Evolutionary conservation across 30 jellyfish, hydroid and myxozoan species (phyloP).

Genomic region (Aurelia sp.): DNA sequence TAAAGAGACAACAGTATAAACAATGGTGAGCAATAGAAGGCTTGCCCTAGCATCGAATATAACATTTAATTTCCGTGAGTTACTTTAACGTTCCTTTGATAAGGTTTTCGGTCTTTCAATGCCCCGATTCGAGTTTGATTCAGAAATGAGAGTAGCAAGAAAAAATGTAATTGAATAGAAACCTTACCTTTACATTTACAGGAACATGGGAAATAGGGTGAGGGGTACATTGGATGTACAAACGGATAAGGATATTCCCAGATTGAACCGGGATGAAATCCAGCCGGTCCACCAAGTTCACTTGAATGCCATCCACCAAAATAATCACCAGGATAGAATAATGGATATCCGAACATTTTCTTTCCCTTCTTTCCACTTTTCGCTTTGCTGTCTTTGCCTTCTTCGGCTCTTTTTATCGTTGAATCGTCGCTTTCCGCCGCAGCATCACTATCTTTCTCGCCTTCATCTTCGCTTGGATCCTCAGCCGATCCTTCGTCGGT

Average conservation of each 20-base stretch:
- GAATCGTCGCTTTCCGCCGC: constrained; percentile 31
- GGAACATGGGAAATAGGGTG: constrained; percentile 38
- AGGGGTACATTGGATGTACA: constrained; percentile 89
- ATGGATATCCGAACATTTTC: constrained; percentile 33
- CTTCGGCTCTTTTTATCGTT: constrained; percentile 58
- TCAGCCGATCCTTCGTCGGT: constrained; percentile 46
- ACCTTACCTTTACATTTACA: constrained; percentile 60
- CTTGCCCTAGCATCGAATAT: too few species aligned
- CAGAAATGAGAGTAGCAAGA: background rate
- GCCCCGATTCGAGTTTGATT: background rate
- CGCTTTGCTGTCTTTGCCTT: constrained; percentile 14
- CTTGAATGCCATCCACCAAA: constrained; percentile 30
- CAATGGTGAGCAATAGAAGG: too few species aligned
- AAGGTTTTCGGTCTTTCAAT: too few species aligned
- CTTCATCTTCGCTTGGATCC: constrained; percentile 38
- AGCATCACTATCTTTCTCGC: constrained; percentile 9
- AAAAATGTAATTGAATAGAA: background rate
- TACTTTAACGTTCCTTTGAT: too few species aligned
- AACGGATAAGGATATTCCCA: constrained; percentile 98
- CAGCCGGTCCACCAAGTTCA: constrained; percentile 66
- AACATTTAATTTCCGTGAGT: too few species aligned
- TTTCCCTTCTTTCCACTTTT: constrained; percentile 22
- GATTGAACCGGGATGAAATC: constrained; percentile 86
- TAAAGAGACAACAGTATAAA: too few species aligned
- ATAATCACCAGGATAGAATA: constrained; percentile 57